Base-by-base conservation (phyloP, 2,888 invertebrate species). In the Hydrotaea diabolus region DNA sequence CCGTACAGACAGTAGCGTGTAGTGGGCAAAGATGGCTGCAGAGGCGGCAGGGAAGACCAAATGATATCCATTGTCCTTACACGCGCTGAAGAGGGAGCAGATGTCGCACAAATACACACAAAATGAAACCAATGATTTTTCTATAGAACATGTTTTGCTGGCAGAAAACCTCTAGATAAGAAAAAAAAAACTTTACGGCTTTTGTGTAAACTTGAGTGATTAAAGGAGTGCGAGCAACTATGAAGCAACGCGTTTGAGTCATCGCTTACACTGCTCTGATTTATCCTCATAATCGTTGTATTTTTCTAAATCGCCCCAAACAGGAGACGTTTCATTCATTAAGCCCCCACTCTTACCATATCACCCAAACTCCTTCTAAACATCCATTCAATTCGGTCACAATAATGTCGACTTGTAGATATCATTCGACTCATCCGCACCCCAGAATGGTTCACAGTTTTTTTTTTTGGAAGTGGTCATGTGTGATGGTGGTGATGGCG, bases 401-500 rank as follows among this genome's bases (percentile, higher is more conserved):
- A 53, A 53, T 53, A 17, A 53, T 17, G 53, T 53, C 17, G 53
- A 19, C 53, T n/a, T n/a, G 17, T 55, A 31, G 75, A 21, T 39
- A 79, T 46, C 57, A 57, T 76, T 62, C 43, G 26, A 39, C 39
- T 43, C 39, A 62, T n/a, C 62, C 9, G 9, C 1, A 39, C 39
- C 9, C 1, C 39, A 62, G 21, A 73, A 71, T 74, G 53, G 46
- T 76, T 26, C 49, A 36, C 19, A 59, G 66, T 36, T 43, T 59
- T 64, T 55, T 72, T 36, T 55, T 17, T 26, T 26, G 39, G 21
- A 72, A 13, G n/a, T 71, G 23, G 46, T 76, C 15, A 17, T 72
- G 72, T 77, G 17, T 79, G 73, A 15, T 57, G 73, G 19, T 15
- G 23, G 26, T 64, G 64, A 49, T 72, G 46, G n/a, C n/a, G 72